Base-by-base conservation (phyloP, 1,140 invertebrate genomes). In the Acyrthosiphon pisum region DNA sequence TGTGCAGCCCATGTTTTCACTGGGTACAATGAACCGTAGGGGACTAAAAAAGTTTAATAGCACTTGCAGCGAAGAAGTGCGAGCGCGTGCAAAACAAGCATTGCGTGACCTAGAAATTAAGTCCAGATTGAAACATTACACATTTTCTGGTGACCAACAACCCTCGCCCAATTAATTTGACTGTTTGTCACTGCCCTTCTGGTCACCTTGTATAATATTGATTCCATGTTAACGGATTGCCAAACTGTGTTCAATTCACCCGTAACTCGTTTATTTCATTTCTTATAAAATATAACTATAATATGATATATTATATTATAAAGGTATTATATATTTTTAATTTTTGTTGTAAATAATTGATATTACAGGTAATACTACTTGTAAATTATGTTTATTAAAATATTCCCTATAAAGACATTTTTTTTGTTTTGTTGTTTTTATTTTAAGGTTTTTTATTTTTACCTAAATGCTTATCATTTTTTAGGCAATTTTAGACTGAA, bases 401-500 rank as follows among this genome's bases (percentile, higher is more conserved):
- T 50, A 92, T 92, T 92, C 90, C 90, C 56, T 84, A 26, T 56
- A 84, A 93, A 93, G 91, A 93, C 91, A 93, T 84, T 81, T 91
- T 60, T 76, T 76, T 84, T 93, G 84, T 53, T 92, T 60, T 91
- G 23, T 92, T 91, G 26, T 76, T 83, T 46, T 81, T 53, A 92
- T 50, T 86, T 18, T 81, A 46, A 76, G 60, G 60, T 68, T 68
- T 76, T 56, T 44, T 81, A 41, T 48, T 81, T 91, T 81, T 83
- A n/a, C 14, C 48, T 44, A 56, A 8, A 26, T 53, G 76, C 60
- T 92, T 83, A 83, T 86, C 14, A 93, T 41, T 83, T 83, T 86
- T 37, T 84, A 93, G 81, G 44, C 46, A 93, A 93, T 86, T 41
- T 91, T 93, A 93, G 91, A 93, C 91, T 93, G 91, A 93, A n/a